phyloP scores from a whole-genome alignment of 2,888 invertebrate genomes.

The Apantesis nais region DNA sequence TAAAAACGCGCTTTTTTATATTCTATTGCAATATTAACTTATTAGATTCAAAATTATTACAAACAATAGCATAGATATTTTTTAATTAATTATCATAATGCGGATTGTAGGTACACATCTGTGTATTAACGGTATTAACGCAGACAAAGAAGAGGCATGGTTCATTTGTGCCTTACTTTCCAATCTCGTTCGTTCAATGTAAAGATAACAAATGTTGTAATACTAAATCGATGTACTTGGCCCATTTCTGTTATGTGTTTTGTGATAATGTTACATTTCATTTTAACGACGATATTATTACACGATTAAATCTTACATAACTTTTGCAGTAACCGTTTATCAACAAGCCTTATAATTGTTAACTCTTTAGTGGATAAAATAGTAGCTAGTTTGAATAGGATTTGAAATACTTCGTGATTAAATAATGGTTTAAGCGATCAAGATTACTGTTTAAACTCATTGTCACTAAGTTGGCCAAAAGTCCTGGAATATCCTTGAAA shows the following conservation, averaged over 20 bases:
- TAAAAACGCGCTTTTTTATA: too few species aligned
- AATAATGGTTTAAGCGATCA: background rate
- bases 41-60: background rate
- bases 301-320: background rate
- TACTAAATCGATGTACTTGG: constrained; percentile 3
- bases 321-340: background rate
- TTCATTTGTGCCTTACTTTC: background rate
- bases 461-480: background rate
- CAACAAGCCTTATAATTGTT: background rate
- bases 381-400: background rate
- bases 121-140: background rate
- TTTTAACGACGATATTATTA: background rate
- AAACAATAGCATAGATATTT: background rate
- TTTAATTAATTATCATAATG: background rate
- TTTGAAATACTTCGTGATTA: background rate
- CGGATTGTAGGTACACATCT: background rate
- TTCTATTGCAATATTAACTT: background rate
- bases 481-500: background rate
- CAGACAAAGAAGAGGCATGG: background rate
- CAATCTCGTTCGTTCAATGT: background rate
- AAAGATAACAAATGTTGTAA: constrained; percentile 6
- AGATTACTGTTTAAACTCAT: background rate
- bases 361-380: background rate
- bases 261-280: background rate
- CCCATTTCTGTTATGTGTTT: constrained; percentile 8